These are phyloP conservation scores for Ophion slaviceki DNA, from an alignment of 2,888 invertebrate genomes.

Conservation along the genomic window DNA sequence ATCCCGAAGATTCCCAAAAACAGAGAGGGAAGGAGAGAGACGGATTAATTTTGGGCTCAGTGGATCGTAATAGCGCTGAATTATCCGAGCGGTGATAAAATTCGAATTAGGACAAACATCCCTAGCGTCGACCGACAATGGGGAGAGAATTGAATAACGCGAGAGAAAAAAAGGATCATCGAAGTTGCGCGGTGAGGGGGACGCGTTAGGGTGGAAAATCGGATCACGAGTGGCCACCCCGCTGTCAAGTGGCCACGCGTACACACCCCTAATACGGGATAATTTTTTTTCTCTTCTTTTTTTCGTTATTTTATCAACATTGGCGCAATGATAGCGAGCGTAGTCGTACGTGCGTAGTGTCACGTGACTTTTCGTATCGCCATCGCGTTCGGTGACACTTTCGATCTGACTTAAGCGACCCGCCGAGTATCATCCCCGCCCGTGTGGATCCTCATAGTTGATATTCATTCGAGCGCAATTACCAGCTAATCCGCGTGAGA, in stretches of 20 bases:
- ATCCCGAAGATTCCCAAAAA: background rate
- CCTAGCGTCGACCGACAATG: conserved; percentile 48
- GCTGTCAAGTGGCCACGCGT: conserved; percentile 79
- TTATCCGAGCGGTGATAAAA: conserved; percentile 61
- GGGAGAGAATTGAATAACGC: conserved; percentile 53
- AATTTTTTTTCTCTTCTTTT: conserved; percentile 23
- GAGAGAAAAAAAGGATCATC: conserved; percentile 35
- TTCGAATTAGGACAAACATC: conserved; percentile 63
- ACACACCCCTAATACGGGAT: conserved; percentile 43
- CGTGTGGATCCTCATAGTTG: conserved; percentile 59
- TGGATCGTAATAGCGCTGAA: conserved; percentile 34
- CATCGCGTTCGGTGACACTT: conserved; percentile 80
- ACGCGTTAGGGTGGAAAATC: conserved; percentile 75
- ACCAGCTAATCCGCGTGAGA: conserved; percentile 80
- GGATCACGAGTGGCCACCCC: conserved; percentile 64
- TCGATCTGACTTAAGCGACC: conserved; percentile 66
- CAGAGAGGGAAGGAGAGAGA: background rate
- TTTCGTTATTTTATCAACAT: conserved; percentile 33
- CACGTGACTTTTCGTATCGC: conserved; percentile 68
- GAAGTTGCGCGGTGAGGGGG: background rate
- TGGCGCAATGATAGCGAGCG: conserved; percentile 1
- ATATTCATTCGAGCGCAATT: conserved; percentile 79
- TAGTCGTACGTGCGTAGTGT: conserved; percentile 5
- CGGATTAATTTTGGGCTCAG: conserved; percentile 21
- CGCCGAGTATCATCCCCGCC: conserved; percentile 61